Base-by-base conservation (phyloP, 2,888 invertebrate genomes). In the Rhopalosiphum nymphaeae region DNA sequence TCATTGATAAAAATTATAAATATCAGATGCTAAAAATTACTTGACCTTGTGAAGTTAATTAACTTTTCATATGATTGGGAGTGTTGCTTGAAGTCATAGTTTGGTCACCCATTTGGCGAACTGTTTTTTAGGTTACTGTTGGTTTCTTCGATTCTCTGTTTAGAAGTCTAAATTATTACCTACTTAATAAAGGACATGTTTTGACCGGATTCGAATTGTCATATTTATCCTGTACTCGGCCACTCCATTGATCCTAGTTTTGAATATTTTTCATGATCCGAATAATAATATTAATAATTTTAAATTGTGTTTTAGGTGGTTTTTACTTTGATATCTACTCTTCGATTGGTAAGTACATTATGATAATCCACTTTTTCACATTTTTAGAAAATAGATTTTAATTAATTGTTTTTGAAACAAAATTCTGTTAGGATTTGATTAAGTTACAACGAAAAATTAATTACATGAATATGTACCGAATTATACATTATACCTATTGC, bases 241-340 rank as follows among this genome's bases (percentile, higher is more conserved):
- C 21, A 67, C 61, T 53, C 5, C 78, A 5, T 36, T 78, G n/a
- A 78, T 36, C 36, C 36, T 2, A 57, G 16, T 67, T 46, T 46
- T n/a, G n/a, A n/a, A 67, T n/a, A 4, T n/a, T 67, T 29, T 78
- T 78, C 9, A 36, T 78, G 16, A 78, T 9, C 21, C 1, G 2
- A 78, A 78, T 78, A 78, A 78, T 78, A 78, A 78, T 21, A 78
- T 46, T 93, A 57, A 84, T 78, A 46, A 36, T 89, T 78, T 89
- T 89, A 10, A 44, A 57, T 93, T 57, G 9, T 89, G 85, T 93
- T 93, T 93, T 44, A 93, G 93, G 93, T 90, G 46, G 93, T 85
- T 93, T 93, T 57, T 90, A 85, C 44, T 93, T 42, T 89, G 85
- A 93, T 93, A 85, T 46, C 57, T 29, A 89, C 85, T 90, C 46